These are phyloP conservation scores for Ormyrus labotus DNA, from an alignment of 2,888 invertebrate genomes.

Conservation along the genomic window DNA sequence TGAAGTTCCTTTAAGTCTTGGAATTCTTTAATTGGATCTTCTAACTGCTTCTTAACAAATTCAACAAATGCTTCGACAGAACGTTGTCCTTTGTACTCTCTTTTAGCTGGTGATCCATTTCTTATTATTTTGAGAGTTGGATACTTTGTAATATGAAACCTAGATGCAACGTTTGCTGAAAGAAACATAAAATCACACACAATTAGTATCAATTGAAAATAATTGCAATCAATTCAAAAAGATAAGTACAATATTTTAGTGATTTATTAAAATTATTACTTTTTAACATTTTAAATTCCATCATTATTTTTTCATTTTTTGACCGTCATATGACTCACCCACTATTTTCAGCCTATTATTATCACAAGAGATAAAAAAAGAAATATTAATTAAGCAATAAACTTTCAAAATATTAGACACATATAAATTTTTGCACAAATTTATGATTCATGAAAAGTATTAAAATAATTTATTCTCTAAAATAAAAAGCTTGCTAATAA, in stretches of 20 bases:
- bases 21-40: slow-evolving; percentile 90
- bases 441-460: background rate
- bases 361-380: too few species aligned
- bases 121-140: slow-evolving; percentile 97
- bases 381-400: too few species aligned
- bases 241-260: too few species aligned
- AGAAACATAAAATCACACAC: slow-evolving; percentile 33
- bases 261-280: background rate
- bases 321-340: background rate
- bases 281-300: background rate
- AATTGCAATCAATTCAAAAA: too few species aligned
- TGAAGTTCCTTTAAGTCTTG: slow-evolving; percentile 84
- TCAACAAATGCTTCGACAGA: slow-evolving; percentile 93
- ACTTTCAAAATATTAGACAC: too few species aligned
- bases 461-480: background rate
- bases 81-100: slow-evolving; percentile 92
- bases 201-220: too few species aligned
- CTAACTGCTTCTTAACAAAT: slow-evolving; percentile 92
- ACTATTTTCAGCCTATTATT: too few species aligned
- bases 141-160: slow-evolving; percentile 98
- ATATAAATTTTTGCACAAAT: too few species aligned
- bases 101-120: slow-evolving; percentile 92
- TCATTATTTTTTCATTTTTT: background rate
- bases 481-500: background rate
- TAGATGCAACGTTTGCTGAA: slow-evolving; percentile 85